Conservation (phyloP, 2,113 vertebrate species). For the Seriola rivoliana region DNA sequence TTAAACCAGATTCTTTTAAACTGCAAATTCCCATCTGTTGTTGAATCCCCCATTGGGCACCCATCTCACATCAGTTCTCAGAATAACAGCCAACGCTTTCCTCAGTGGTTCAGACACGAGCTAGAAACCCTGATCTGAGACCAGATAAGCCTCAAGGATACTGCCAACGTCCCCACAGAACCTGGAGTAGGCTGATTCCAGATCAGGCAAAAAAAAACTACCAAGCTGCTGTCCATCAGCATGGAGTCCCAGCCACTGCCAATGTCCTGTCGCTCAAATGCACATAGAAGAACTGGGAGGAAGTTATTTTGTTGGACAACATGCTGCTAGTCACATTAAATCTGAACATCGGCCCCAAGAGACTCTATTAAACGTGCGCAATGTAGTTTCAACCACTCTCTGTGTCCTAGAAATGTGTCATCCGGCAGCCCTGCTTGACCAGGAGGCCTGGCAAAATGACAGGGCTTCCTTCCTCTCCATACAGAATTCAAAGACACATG, state of each 20-base stretch:
- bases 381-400: slow-evolving; percentile 39
- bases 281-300: slow-evolving; percentile 30
- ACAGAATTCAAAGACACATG: slow-evolving; percentile 31
- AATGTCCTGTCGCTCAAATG: slow-evolving; percentile 32
- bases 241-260: slow-evolving; percentile 38
- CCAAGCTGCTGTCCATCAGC: slow-evolving; percentile 72
- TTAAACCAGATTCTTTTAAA: slow-evolving; percentile 38
- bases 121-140: slow-evolving; percentile 60
- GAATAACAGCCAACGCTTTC: slow-evolving; percentile 54
- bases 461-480: slow-evolving; percentile 15
- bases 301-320: slow-evolving; percentile 69
- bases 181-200: slow-evolving; percentile 58
- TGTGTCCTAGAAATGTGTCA: slow-evolving; percentile 53
- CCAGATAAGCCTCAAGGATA: slow-evolving; percentile 54
- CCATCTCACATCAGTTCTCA: slow-evolving; percentile 43
- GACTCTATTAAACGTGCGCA: slow-evolving; percentile 57
- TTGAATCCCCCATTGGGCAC: slow-evolving; percentile 45
- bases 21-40: slow-evolving; percentile 48
- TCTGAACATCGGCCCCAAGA: slow-evolving; percentile 57
- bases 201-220: slow-evolving; percentile 38
- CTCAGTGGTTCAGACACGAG: slow-evolving; percentile 48
- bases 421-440: slow-evolving; percentile 45
- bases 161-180: slow-evolving; percentile 62
- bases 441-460: slow-evolving; percentile 18
- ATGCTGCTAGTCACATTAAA: slow-evolving; percentile 63